Conservation (phyloP, 2,888 invertebrate genomes). For the Calameuta idolon region DNA sequence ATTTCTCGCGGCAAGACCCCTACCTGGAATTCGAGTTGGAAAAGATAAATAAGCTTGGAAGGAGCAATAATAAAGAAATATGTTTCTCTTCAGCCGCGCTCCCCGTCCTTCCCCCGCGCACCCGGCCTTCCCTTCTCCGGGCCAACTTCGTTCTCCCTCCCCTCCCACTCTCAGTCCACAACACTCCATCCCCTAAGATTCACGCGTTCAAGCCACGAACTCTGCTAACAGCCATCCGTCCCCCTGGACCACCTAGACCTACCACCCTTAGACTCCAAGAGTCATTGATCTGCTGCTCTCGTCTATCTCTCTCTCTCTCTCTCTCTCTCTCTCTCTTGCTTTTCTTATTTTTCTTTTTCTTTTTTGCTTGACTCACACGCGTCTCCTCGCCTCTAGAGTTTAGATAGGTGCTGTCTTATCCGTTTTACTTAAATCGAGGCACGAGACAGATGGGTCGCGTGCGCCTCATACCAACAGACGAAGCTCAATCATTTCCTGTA, state of each 20-base stretch:
- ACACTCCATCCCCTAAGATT: constrained; percentile 16
- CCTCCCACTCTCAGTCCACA: constrained; percentile 14
- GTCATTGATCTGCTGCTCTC: background rate
- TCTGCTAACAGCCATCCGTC: constrained; percentile 9
- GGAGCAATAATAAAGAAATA: constrained; percentile 67
- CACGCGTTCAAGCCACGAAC: constrained; percentile 16
- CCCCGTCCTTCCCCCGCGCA: constrained; percentile 12
- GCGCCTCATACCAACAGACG: too few relatives aligned
- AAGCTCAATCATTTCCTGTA: too few relatives aligned
- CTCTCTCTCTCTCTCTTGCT: constrained; percentile 20
- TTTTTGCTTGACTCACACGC: too few relatives aligned
- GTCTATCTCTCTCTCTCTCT: constrained; percentile 23
- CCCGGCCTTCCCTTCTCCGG: constrained; percentile 27
- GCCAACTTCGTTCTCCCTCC: constrained; percentile 15
- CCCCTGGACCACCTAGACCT: background rate
- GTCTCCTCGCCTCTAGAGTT: too few relatives aligned
- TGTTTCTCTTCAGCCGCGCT: constrained; percentile 62
- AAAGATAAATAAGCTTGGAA: constrained; percentile 66
- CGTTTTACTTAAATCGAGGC: too few relatives aligned
- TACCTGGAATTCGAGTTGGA: constrained; percentile 61
- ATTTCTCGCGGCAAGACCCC: constrained; percentile 42
- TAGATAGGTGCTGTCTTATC: too few relatives aligned
- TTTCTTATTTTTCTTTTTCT: constrained; percentile 9
- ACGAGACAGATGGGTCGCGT: too few relatives aligned
- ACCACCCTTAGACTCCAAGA: background rate